Base-by-base conservation (phyloP, 2,113 vertebrate genomes). In the Hemiprocne comata region DNA sequence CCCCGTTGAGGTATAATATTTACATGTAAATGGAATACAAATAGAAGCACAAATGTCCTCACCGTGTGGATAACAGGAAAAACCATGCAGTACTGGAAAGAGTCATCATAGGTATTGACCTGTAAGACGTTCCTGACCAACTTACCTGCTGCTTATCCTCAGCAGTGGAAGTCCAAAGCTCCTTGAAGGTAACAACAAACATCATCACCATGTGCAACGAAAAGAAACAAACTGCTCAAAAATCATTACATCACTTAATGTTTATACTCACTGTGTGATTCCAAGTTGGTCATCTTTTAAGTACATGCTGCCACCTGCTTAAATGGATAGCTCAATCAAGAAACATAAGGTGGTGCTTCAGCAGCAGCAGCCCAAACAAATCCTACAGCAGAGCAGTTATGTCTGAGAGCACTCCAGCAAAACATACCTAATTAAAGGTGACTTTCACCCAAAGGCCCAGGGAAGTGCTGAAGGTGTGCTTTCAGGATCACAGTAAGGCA, bases 251-350 rank as follows among this genome's bases (percentile, higher is more conserved):
- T 2, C 50, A 34, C 38, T 75, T 55, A 2, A 54, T 17, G 7
- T 12, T 25, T 28, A 8, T 12, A 5, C 3, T 36, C 0, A 0
- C 26, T n/a, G 21, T 0, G 4, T 6, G 13, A 57, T 46, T 17
- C 33, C 6, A 29, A 55, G 11, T 0, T 58, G 55, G 69, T 54
- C 31, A 62, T 33, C 55, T 48, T 57, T 57, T 40, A 51, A 78
- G 44, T 7, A 40, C 5, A 1, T 13, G 25, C 36, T 51, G 31
- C 46, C 51, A 44, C 54, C n/a, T 33, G 25, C 42, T 48, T 66
- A 50, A 71, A 70, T 4, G 10, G 58, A 50, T 25, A 58, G 69
- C 40, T 85, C 73, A 71, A 24, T 17, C 77, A 72, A 67, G 76
- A 46, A 80, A 64, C 21, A 36, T 20, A 23, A 57, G 0, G 1